Conservation (phyloP, 1,140 invertebrate genomes). For the Elymnias hypermnestra region DNA sequence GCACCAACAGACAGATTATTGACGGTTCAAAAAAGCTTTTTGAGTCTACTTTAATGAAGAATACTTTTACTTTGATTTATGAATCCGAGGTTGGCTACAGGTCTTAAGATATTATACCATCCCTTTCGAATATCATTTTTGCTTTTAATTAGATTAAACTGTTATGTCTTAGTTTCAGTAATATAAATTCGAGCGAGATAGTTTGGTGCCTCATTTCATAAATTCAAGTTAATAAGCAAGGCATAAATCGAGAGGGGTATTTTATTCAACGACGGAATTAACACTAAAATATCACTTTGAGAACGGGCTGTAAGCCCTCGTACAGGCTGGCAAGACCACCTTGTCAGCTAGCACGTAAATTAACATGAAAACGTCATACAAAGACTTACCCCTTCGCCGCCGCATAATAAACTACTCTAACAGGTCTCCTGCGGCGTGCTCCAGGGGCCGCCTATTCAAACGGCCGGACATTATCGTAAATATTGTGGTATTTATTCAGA, state of each 20-base stretch:
- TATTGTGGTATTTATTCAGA: constrained; percentile 72
- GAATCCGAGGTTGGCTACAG: no score
- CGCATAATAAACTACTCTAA: constrained; percentile 49
- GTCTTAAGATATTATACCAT: no score
- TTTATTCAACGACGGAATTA: constrained; percentile 46
- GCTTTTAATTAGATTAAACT: no score
- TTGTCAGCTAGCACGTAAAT: constrained; percentile 64
- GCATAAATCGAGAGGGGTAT: constrained; percentile 43
- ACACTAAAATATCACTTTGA: constrained; percentile 67
- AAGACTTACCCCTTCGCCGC: constrained; percentile 64
- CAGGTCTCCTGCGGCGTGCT: constrained; percentile 50
- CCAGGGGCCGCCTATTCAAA: constrained; percentile 56
- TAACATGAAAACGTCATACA: constrained; percentile 70
- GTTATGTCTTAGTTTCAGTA: no score
- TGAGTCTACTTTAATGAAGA: no score
- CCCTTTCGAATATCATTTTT: no score
- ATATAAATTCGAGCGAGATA: no score
- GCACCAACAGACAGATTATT: no score
- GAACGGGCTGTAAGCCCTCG: no score
- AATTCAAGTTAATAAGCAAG: constrained; percentile 26
- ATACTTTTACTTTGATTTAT: no score
- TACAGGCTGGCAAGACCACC: no score
- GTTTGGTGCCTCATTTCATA: constrained; percentile 14
- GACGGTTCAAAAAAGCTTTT: no score
- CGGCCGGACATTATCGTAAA: constrained; percentile 67